A percentile compares a stretch with the other conserved stretches of the same genome.
These are phyloP conservation scores for Cardiocondyla obscurior DNA, from an alignment of 1,140 invertebrate species.

Conservation along the genomic window DNA sequence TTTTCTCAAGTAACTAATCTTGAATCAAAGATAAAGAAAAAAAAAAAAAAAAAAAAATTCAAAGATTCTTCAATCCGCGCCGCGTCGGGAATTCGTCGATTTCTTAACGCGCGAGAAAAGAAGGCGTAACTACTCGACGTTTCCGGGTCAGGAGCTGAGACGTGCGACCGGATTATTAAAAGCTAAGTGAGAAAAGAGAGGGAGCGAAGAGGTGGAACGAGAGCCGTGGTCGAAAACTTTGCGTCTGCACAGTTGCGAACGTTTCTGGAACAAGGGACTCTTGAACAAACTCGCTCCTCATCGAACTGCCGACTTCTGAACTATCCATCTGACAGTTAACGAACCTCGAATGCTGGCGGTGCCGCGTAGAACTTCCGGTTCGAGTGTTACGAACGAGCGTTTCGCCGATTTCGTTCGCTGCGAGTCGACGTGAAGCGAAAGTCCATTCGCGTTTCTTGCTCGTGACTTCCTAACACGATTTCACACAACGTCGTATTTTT, in stretches of 20 bases:
- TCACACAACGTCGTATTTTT: neutral
- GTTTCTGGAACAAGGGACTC: conserved; percentile 71
- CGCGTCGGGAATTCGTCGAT: conserved; percentile 1
- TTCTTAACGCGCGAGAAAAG: conserved; percentile 19
- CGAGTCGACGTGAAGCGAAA: neutral
- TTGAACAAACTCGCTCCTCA: conserved; percentile 65
- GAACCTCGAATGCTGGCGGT: conserved; percentile 50
- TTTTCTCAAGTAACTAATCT: conserved; percentile 31
- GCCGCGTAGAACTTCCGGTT: conserved; percentile 55
- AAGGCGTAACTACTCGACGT: conserved; percentile 43
- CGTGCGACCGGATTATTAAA: conserved; percentile 71
- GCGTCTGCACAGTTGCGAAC: conserved; percentile 52
- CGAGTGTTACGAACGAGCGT: conserved; percentile 19
- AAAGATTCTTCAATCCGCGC: neutral
- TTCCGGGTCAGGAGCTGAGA: conserved; percentile 60
- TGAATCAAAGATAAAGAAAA: neutral
- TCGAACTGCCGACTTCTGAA: conserved; percentile 54
- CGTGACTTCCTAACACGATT: neutral
- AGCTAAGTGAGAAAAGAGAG: conserved; percentile 56
- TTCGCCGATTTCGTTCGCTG: conserved; percentile 5
- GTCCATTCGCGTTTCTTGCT: neutral
- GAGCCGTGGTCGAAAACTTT: conserved; percentile 64
- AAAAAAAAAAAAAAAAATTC: too few relatives aligned
- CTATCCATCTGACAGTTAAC: conserved; percentile 52
- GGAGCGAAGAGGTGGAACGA: neutral